Evolutionary conservation across 2,797 vertebrate species (phyloP).

Genomic region (Pelobates cultripes): DNA sequence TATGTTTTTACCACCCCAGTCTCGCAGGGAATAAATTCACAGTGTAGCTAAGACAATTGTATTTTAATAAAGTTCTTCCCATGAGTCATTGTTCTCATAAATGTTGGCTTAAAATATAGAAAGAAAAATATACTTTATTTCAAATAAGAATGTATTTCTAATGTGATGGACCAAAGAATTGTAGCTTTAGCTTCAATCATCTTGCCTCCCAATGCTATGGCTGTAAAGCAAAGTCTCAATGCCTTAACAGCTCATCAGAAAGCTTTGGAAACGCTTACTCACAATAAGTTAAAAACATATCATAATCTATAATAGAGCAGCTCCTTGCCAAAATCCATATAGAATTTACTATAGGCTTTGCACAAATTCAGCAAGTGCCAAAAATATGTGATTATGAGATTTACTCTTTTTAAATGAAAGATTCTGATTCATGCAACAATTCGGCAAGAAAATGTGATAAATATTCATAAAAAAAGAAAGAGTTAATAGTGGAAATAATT

Average conservation of each 20-base stretch:
- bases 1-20: too few relatives aligned
- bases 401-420: constrained; percentile 15
- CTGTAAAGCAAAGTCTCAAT: constrained; percentile 31
- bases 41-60: constrained; percentile 69
- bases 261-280: constrained; percentile 38
- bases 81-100: constrained; percentile 44
- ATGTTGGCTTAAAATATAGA: constrained; percentile 4
- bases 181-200: neutral
- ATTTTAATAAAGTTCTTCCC: constrained; percentile 73
- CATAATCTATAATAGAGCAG: constrained; percentile 21
- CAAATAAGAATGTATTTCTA: neutral
- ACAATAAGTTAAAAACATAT: constrained; percentile 30
- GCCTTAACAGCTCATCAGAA: constrained; percentile 47
- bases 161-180: constrained; percentile 12
- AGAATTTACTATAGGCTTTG: constrained; percentile 36
- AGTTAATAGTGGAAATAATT: too few relatives aligned
- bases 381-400: constrained; percentile 41
- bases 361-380: constrained; percentile 25
- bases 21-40: constrained; percentile 27
- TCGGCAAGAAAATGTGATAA: neutral
- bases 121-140: constrained; percentile 16
- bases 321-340: constrained; percentile 27
- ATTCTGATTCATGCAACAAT: constrained; percentile 10
- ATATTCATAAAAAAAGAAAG: too few relatives aligned
- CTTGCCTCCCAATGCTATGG: neutral